These are phyloP conservation scores for Ataeniobius toweri DNA, from an alignment of 2,797 vertebrate genomes.

Conservation along the genomic window DNA sequence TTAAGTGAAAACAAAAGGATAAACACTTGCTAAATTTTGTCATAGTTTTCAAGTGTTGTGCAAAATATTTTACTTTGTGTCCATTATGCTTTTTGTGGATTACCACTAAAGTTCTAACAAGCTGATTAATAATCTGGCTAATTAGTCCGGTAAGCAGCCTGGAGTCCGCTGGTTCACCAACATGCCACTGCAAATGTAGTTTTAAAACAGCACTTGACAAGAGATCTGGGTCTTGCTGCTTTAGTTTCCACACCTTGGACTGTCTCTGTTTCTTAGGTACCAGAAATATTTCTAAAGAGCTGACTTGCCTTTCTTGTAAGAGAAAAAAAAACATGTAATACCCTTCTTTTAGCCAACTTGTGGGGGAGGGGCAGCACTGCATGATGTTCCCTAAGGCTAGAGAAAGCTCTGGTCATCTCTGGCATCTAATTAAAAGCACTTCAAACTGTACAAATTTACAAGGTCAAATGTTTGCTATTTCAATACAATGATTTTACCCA, in stretches of 20 bases:
- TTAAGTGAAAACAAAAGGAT: too few species aligned
- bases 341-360: too few species aligned
- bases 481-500: too few species aligned
- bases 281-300: not conserved
- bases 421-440: not conserved
- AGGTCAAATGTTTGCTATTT: too few species aligned
- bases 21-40: too few species aligned
- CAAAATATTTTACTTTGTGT: not conserved
- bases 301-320: not conserved
- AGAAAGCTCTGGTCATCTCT: too few species aligned
- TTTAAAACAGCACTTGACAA: not conserved
- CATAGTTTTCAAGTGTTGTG: too few species aligned
- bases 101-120: not conserved
- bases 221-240: not conserved
- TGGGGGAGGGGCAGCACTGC: too few species aligned
- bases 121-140: not conserved
- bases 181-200: not conserved
- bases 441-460: too few species aligned
- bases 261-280: not conserved
- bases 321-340: too few species aligned
- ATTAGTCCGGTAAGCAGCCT: not conserved
- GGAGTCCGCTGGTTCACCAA: not conserved
- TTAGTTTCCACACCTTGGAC: not conserved
- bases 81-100: not conserved
- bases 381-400: too few species aligned